phyloP scores from a whole-genome alignment of 2,113 vertebrate species.

The Formicarius rufipectus region DNA sequence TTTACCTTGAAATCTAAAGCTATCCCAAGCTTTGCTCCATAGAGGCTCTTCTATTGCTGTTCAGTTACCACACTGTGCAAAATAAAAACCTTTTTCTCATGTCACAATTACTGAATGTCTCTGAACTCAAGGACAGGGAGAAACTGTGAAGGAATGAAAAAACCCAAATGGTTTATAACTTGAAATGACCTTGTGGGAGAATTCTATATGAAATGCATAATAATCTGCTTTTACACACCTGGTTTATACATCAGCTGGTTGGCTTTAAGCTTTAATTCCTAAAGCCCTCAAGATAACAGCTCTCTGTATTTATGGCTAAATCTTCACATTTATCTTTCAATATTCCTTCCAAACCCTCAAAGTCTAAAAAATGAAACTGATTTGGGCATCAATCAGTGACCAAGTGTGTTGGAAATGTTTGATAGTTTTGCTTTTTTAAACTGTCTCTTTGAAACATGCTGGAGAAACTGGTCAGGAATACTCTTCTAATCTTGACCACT shows the following conservation, averaged over 20 bases:
- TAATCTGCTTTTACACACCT: slow-evolving; percentile 57
- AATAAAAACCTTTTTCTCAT: background rate
- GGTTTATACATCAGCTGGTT: slow-evolving; percentile 1
- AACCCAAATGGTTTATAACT: background rate
- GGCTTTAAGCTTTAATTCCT: slow-evolving; percentile 46
- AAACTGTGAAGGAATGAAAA: background rate
- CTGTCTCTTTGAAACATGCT: background rate
- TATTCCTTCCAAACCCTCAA: background rate
- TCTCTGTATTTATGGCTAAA: background rate
- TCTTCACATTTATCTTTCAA: background rate
- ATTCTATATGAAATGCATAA: slow-evolving; percentile 31
- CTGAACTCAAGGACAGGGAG: background rate
- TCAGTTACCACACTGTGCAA: background rate
- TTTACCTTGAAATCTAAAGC: slow-evolving; percentile 16
- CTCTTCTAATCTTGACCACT: background rate
- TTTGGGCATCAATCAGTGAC: background rate
- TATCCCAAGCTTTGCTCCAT: background rate
- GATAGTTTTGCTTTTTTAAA: background rate
- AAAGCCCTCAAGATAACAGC: background rate
- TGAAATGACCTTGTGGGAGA: slow-evolving; percentile 37
- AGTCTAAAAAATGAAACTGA: background rate
- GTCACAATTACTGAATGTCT: background rate
- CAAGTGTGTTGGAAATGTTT: background rate
- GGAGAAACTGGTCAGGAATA: background rate
- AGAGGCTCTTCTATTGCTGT: background rate